Base-by-base conservation (phyloP, 2,797 vertebrate species). In the Melanotaenia boesemani region DNA sequence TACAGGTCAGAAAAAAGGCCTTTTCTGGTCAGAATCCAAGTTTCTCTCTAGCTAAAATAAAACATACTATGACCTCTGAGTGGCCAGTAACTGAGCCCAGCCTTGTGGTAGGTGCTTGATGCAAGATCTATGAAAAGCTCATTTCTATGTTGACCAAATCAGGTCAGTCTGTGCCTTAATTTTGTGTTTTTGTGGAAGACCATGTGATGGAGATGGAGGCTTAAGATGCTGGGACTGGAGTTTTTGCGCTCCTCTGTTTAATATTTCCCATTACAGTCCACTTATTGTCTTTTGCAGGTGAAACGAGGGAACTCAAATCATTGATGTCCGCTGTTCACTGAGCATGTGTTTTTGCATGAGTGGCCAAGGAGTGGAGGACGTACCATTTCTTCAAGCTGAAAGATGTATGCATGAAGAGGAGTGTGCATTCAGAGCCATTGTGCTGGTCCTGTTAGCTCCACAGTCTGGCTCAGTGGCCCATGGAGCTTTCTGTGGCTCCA, bases 371-470 rank as follows among this genome's bases (percentile, higher is more conserved):
- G 16, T 68, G 44, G 46, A 74, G 70, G 54, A 68, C 59, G 61
- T 50, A 72, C 28, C 0, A 2, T 70, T 59, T 69, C 52, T 70
- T 63, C 48, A 20, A 13, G 41, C 62, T 72, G 60, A 30, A 46
- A 12, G 30, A 75, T 72, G 58, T 59, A 36, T 57, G 58, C 39
- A n/a, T 75, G 26, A 18, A 44, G 41, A 44, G 16, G 12, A 71
- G 62, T 78, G 77, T 66, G 75, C 26, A 26, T 79, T 81, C 62
- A 80, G 76, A 89, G 74, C 67, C 69, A 79, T 61, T 65, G 57
- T 44, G 13, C 77, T 63, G 54, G 24, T 34, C 26, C 41, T 62
- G 63, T 67, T 72, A 57, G 63, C 61, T 80, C 37, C 76, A 73
- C 63, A 41, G 67, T 80, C 46, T 48, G 62, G 50, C 63, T 79